Conservation (phyloP, 1,140 invertebrate species). For the Drosophila oshimai region DNA sequence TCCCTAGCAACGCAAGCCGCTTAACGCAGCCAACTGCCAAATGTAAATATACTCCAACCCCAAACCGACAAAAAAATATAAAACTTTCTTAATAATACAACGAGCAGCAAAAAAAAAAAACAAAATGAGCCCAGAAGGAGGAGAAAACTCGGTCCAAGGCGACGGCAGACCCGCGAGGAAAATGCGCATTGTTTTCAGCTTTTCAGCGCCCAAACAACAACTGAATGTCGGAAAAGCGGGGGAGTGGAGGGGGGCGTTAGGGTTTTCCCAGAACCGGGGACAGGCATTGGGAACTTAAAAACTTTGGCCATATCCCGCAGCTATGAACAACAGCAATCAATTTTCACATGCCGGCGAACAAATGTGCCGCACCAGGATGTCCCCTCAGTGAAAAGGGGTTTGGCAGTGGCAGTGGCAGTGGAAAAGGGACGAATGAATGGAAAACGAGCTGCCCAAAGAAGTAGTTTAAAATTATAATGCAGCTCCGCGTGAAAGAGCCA, state of each 20-base stretch:
- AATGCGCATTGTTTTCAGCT: constrained; percentile 78
- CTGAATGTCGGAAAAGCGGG: constrained; percentile 16
- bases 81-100: constrained; percentile 79
- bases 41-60: constrained; percentile 77
- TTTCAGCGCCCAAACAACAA: constrained; percentile 71
- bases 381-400: constrained; percentile 1
- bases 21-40: constrained; percentile 78
- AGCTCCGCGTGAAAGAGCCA: constrained; percentile 42
- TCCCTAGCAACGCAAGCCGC: constrained; percentile 71
- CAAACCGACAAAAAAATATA: constrained; percentile 68
- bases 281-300: constrained; percentile 68
- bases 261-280: constrained; percentile 17
- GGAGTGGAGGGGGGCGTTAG: neutral
- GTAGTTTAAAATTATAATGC: constrained; percentile 76
- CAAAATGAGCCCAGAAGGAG: constrained; percentile 11
- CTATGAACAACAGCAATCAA: constrained; percentile 79
- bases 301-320: constrained; percentile 78
- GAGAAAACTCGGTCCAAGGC: constrained; percentile 60
- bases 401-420: neutral
- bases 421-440: neutral
- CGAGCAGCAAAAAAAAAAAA: constrained; percentile 36
- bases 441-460: constrained; percentile 14
- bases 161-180: constrained; percentile 73
- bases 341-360: constrained; percentile 77
- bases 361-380: constrained; percentile 71